Evolutionary conservation across 1,140 invertebrate species (phyloP).

Genomic region (Popillia japonica): DNA sequence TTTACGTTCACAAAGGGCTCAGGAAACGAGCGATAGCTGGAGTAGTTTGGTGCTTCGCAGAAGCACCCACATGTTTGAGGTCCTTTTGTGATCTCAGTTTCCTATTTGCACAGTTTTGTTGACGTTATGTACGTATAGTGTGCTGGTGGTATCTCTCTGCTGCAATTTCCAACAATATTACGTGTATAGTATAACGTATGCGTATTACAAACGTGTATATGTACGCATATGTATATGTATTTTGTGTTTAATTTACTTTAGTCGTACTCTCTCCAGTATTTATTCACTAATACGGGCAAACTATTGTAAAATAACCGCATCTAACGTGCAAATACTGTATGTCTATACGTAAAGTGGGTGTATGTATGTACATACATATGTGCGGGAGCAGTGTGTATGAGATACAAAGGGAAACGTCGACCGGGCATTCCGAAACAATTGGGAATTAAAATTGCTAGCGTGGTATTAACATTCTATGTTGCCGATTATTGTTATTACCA

Average conservation of each 20-base stretch:
- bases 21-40: background rate
- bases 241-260: constrained; percentile 27
- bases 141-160: background rate
- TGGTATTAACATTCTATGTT: background rate
- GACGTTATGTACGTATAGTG: constrained; percentile 16
- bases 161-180: background rate
- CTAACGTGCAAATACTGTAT: background rate
- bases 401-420: background rate
- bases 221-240: background rate
- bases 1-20: constrained; percentile 11
- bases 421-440: background rate
- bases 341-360: background rate
- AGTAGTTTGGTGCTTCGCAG: constrained; percentile 15
- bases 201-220: background rate
- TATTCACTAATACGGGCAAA: constrained; percentile 23
- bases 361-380: background rate
- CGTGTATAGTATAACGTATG: background rate
- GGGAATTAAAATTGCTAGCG: background rate
- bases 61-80: constrained; percentile 27
- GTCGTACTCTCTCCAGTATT: background rate
- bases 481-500: background rate
- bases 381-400: background rate
- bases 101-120: constrained; percentile 35
- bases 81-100: constrained; percentile 30
- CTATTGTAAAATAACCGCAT: constrained; percentile 14